Percentiles rank a stretch among this genome's conserved stretches.
These are phyloP conservation scores for Calidris pugnax DNA, from an alignment of 2,113 vertebrate genomes.

Conservation along the genomic window DNA sequence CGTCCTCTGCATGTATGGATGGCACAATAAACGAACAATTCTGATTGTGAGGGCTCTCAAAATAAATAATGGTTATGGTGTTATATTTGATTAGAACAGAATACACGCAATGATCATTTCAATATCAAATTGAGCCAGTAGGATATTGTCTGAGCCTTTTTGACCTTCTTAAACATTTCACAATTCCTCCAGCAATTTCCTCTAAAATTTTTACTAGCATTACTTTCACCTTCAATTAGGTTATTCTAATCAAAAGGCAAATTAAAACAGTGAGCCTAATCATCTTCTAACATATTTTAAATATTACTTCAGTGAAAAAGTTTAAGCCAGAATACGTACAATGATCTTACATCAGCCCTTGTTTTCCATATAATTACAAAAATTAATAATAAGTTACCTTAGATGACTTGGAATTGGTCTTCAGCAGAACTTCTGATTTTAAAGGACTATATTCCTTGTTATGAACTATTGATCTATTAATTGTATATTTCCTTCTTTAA, in stretches of 20 bases:
- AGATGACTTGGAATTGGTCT: not conserved
- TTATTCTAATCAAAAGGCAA: not conserved
- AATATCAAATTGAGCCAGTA: not conserved
- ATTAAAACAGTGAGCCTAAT: not conserved
- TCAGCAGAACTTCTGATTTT: not conserved
- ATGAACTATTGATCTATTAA: not conserved
- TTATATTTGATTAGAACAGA: not conserved
- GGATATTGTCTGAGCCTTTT: not conserved
- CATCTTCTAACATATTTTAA: not conserved
- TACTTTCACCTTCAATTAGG: not conserved
- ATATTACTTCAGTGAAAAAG: not conserved
- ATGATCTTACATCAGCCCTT: not conserved
- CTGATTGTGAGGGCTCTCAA: not conserved
- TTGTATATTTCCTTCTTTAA: not conserved
- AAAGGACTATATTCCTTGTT: not conserved
- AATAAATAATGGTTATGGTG: not conserved
- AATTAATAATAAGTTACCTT: not conserved
- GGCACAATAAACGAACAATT: not conserved
- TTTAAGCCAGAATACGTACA: not conserved
- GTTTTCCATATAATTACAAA: not conserved
- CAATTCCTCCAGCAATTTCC: not conserved
- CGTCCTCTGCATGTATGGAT: fast-evolving
- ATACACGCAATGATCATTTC: not conserved
- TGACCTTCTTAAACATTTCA: not conserved
- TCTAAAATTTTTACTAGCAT: not conserved